These are phyloP conservation scores for Aldrovandia affinis DNA, from an alignment of 2,797 vertebrate genomes.

Conservation along the genomic window DNA sequence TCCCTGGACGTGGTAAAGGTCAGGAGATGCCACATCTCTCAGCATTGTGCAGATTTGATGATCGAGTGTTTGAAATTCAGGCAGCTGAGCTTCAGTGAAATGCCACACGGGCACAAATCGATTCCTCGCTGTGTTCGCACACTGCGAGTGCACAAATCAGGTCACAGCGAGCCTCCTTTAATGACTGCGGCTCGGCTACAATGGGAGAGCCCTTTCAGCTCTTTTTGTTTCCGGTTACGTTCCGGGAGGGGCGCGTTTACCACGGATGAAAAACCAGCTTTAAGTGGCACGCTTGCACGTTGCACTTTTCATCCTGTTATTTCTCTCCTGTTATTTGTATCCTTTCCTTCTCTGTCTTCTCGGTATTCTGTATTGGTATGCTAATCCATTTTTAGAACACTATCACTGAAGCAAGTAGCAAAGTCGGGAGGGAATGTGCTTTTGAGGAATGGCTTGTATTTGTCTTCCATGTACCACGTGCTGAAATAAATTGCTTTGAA, in stretches of 20 bases:
- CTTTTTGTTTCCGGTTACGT: neutral
- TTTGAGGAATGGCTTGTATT: neutral
- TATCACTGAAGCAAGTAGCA: neutral
- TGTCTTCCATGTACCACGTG: neutral
- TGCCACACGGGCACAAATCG: constrained; percentile 72
- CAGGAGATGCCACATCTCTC: neutral
- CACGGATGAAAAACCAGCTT: neutral
- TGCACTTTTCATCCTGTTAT: neutral
- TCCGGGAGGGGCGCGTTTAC: neutral
- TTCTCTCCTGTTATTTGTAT: neutral
- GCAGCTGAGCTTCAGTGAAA: constrained; percentile 63
- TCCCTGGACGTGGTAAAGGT: neutral
- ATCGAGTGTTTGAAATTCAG: constrained; percentile 55
- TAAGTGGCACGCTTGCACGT: neutral
- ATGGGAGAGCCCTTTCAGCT: neutral
- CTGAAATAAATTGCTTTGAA: neutral
- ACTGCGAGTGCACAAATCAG: constrained; percentile 74
- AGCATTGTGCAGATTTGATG: constrained; percentile 43
- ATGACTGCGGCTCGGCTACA: constrained; percentile 59
- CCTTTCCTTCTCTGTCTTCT: neutral
- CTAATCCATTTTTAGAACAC: neutral
- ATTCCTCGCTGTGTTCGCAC: constrained; percentile 71
- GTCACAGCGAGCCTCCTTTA: constrained; percentile 71
- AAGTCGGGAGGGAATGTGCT: neutral
- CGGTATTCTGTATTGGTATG: neutral